phyloP scores from a whole-genome alignment of 2,888 invertebrate genomes.

The Romanomermis culicivorax region DNA sequence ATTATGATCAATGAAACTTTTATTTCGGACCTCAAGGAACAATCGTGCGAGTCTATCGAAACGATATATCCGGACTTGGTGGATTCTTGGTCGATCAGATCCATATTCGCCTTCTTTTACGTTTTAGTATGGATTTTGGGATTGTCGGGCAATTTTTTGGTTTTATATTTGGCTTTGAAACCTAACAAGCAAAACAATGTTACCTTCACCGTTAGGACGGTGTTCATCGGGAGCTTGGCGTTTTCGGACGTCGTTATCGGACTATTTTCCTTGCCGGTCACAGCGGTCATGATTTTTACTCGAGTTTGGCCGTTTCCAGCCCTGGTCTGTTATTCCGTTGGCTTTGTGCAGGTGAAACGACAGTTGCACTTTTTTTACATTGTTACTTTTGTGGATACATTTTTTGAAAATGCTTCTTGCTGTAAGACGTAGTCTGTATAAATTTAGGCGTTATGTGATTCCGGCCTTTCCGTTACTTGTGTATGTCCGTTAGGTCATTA shows the following conservation, averaged over 20 bases:
- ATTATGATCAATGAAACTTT: too few species aligned
- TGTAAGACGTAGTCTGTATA: too few species aligned
- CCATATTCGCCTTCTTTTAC: constrained; percentile 20
- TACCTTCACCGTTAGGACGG: constrained; percentile 21
- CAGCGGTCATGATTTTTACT: constrained; percentile 22
- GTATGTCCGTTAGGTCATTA: too few species aligned
- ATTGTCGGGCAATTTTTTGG: constrained; percentile 21
- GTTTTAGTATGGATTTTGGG: constrained; percentile 21
- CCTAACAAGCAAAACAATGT: constrained; percentile 14
- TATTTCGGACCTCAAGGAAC: too few species aligned
- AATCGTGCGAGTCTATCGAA: not conserved
- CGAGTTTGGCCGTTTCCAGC: constrained; percentile 24
- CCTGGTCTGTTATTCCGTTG: constrained; percentile 22
- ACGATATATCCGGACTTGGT: constrained; percentile 14
- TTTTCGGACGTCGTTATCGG: constrained; percentile 17
- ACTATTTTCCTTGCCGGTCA: constrained; percentile 23
- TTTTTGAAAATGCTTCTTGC: too few species aligned
- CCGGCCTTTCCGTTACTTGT: too few species aligned
- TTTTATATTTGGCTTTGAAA: constrained; percentile 9
- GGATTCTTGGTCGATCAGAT: constrained; percentile 13
- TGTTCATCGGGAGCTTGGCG: constrained; percentile 17
- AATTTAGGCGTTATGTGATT: too few species aligned
- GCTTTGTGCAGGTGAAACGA: constrained; percentile 19
- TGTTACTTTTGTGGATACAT: too few species aligned
- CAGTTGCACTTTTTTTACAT: not conserved